Base-by-base conservation (phyloP, 2,888 invertebrate species). In the Heterodera filipjevi region DNA sequence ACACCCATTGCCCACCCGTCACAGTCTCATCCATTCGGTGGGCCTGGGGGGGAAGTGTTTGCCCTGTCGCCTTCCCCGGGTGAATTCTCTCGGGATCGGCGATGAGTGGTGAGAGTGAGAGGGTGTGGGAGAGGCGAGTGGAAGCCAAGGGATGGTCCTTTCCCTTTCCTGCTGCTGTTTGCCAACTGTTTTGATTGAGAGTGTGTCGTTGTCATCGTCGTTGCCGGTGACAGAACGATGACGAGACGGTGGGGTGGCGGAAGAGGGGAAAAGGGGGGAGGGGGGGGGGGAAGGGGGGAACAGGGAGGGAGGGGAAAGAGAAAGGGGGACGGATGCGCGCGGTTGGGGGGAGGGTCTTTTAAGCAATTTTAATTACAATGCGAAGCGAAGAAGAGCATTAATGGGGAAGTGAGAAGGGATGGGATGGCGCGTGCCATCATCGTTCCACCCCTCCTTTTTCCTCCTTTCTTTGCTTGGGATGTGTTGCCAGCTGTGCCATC, bases 11-110 rank as follows among this genome's bases (percentile, higher is more conserved):
- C 66, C 22, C 64, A 66, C 64, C 19, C 44, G 66, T n/a, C 66
- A 64, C 76, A 46, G 59, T 59, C n/a, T 59, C 59, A 71, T 71
- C 77, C 76, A 76, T 22, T n/a, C n/a, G n/a, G n/a, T n/a, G n/a
- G n/a, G n/a, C n/a, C n/a, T n/a, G n/a, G n/a, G n/a, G 49, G 33
- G 66, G 71, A 30, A 70, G 53, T 77, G 72, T 72, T 68, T 39
- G 64, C 77, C 71, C 77, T 32, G 33, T 39, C 46, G 35, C 49
- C 59, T 59, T 22, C 27, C n/a, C n/a, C n/a, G 59, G 59, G 59
- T 59, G 59, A 59, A 59, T 59, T 68, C 68, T 35, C 68, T 68
- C 68, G 68, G 68, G 68, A 68, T 68, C 35, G 68, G 68, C 32
- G 32, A 35, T 33, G 68, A 68, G 68, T 59, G 68, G 32, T 68